Conservation (phyloP, 2,113 vertebrate genomes). For the Grus americana region DNA sequence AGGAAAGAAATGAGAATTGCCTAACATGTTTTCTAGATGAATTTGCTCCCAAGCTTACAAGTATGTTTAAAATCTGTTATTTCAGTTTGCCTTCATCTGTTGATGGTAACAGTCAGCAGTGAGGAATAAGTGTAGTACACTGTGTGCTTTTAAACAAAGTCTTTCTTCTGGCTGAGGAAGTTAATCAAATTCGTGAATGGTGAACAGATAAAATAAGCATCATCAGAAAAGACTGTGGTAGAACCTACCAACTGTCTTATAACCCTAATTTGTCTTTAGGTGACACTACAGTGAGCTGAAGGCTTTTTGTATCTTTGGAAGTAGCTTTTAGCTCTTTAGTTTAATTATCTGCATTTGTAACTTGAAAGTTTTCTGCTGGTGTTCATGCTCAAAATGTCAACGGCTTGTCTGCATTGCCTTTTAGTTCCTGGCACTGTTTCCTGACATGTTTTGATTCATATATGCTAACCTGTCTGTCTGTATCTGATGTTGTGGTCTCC, state of each 20-base stretch:
- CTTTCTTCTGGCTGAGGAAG: neutral
- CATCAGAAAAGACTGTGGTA: neutral
- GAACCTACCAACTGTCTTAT: neutral
- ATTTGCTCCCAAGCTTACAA: neutral
- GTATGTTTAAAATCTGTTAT: neutral
- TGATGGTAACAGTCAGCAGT: neutral
- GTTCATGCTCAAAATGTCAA: conserved; percentile 7
- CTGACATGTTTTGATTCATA: neutral
- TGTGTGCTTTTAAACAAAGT: neutral
- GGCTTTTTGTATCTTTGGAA: neutral
- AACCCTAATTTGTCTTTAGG: neutral
- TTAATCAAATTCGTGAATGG: neutral
- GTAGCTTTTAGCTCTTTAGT: neutral
- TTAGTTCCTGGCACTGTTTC: neutral
- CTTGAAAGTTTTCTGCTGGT: neutral
- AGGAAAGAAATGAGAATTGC: neutral
- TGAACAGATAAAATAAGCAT: neutral
- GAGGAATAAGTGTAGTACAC: neutral
- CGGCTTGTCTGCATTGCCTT: neutral
- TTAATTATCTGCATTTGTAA: neutral
- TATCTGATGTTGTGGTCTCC: neutral
- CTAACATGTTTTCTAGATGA: neutral
- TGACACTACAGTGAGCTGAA: neutral
- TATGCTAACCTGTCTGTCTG: neutral
- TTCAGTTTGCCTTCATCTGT: neutral